phyloP scores from a whole-genome alignment of 2,113 vertebrate species.

The Chloropsis hardwickii region DNA sequence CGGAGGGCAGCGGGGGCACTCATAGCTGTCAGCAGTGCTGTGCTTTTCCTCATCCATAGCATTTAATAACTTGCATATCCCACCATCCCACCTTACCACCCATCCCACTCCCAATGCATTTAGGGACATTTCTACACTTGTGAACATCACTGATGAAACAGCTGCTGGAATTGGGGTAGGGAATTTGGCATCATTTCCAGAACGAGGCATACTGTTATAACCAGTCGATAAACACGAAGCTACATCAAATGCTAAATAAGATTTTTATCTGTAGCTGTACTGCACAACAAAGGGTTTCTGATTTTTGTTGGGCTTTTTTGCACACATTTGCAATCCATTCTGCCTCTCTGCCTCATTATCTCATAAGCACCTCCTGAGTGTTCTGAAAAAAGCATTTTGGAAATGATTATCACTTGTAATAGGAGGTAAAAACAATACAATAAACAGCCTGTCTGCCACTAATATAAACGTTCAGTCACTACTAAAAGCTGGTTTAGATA shows the following conservation, averaged over 20 bases:
- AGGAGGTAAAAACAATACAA: not conserved
- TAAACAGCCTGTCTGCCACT: not conserved
- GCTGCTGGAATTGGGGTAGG: not conserved
- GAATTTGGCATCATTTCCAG: not conserved
- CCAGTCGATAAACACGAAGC: not conserved
- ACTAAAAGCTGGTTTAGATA: slow-evolving; percentile 23
- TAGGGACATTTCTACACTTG: not conserved
- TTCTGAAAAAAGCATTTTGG: not conserved
- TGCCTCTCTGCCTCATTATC: not conserved
- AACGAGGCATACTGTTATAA: not conserved
- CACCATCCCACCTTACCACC: not conserved
- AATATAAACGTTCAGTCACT: not conserved
- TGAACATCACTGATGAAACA: not conserved
- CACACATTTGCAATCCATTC: not conserved
- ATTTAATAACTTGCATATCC: not conserved
- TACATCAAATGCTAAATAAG: not conserved
- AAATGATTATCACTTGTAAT: slow-evolving; percentile 2
- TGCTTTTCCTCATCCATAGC: not conserved
- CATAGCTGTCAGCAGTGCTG: not conserved
- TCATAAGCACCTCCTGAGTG: not conserved
- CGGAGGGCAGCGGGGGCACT: not conserved
- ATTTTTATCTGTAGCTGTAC: not conserved
- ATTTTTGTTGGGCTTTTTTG: not conserved
- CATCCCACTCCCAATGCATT: not conserved
- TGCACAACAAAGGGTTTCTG: not conserved